phyloP scores from a whole-genome alignment of 64 coral and sea anemone genomes.

The Exaiptasia diaphana region DNA sequence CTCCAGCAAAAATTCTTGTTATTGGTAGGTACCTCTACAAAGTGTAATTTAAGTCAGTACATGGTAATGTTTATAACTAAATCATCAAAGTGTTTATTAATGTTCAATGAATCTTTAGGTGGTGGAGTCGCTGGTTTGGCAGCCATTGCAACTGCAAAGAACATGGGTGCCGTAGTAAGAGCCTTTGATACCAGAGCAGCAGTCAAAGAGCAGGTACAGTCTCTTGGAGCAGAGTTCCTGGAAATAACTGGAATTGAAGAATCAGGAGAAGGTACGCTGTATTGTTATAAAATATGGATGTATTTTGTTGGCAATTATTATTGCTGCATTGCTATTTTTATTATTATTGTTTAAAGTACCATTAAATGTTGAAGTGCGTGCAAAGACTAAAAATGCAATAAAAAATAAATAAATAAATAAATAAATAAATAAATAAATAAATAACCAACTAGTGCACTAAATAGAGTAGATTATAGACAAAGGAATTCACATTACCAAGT shows the following conservation, averaged over 20 bases:
- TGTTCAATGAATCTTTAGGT: slow-evolving; percentile 26
- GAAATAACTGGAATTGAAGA: slow-evolving; percentile 90
- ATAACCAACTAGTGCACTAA: too few species aligned
- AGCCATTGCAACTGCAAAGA: slow-evolving; percentile 80
- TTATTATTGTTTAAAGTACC: too few species aligned
- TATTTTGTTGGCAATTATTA: too few species aligned
- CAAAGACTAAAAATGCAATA: too few species aligned
- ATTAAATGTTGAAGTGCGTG: too few species aligned
- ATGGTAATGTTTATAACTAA: too few species aligned
- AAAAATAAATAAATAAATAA: too few species aligned
- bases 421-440: too few species aligned
- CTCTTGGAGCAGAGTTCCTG: slow-evolving; percentile 93
- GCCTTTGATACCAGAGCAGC: slow-evolving; percentile 88
- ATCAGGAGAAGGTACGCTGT: slow-evolving; percentile 86
- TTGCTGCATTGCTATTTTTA: not conserved
- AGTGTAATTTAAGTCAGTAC: not conserved
- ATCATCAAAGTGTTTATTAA: not conserved
- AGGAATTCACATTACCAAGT: too few species aligned
- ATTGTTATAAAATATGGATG: too few species aligned
- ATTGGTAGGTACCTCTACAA: slow-evolving; percentile 46
- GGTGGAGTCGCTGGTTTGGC: slow-evolving; percentile 94
- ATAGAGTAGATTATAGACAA: too few species aligned
- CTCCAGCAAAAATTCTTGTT: slow-evolving; percentile 90
- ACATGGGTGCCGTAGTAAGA: slow-evolving; percentile 94
- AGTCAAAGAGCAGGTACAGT: slow-evolving; percentile 97